Base-by-base conservation (phyloP, 2,113 vertebrate species). In the Leptosomus discolor region DNA sequence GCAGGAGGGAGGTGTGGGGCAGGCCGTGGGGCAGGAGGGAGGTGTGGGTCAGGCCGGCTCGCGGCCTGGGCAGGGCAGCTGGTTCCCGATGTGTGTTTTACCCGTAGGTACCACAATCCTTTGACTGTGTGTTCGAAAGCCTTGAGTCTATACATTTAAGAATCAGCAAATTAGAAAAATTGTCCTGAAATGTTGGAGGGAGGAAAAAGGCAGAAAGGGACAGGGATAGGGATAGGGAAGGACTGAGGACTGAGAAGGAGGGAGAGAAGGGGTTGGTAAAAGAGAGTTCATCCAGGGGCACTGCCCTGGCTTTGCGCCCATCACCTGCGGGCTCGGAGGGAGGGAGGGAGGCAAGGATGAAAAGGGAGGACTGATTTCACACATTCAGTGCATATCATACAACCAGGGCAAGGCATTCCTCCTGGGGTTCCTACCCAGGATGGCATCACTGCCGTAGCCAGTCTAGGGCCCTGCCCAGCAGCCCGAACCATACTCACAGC, bases 111-210 rank as follows among this genome's bases (percentile, higher is more conserved):
- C 94, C 96, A 74, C 88, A 88, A 74, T 74, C 94, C 94, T 97
- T 95, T 77, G 96, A 97, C 95, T 85, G 92, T 91, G 95, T 95
- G 82, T 96, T 90, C 60, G 0, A 96, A 97, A 98, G 94, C 88
- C 89, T 96, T 82, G 95, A 97, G 94, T 97, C 79, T 86, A 48
- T 95, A 96, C 85, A 94, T 87, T 95, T 95, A 86, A 95, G 97
- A 97, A 96, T 61, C 84, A 85, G 90, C 86, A 97, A 92, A 92
- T 96, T 96, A 97, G 93, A 98, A 97, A 97, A 97, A 96, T 46
- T 63, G 91, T 97, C 97, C 95, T 87, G 91, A 97, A 97, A 92
- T 87, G 69, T 84, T 46, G 50, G 87, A 86, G 82, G 96, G 32
- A 76, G 69, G 82, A 92, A 95, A 92, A 94, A 96, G 78, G 43